Percentiles rank a stretch among this genome's conserved stretches.
Evolutionary conservation across 2,113 vertebrate genomes (phyloP).

Genomic region (Bos indicus): DNA sequence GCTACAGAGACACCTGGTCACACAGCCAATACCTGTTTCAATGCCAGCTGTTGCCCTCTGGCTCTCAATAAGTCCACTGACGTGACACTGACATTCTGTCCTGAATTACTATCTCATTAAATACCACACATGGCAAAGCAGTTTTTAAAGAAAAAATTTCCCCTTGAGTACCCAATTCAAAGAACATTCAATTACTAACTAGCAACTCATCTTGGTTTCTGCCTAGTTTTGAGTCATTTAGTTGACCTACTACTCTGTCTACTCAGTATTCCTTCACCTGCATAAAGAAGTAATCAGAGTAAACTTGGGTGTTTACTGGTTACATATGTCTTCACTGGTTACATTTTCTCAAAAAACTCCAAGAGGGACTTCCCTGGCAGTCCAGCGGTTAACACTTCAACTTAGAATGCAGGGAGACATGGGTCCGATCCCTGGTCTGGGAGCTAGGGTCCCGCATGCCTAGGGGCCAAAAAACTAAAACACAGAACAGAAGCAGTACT

Average conservation of each 20-base stretch:
- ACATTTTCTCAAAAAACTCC: neutral
- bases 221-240: neutral
- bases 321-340: neutral
- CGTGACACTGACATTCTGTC: neutral
- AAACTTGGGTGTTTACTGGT: neutral
- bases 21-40: neutral
- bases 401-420: neutral
- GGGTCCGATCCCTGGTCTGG: neutral
- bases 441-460: neutral
- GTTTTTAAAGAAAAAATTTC: neutral
- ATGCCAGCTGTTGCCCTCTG: neutral
- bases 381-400: neutral
- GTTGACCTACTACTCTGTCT: neutral
- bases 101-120: conserved; percentile 24
- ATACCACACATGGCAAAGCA: neutral
- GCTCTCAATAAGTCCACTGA: neutral
- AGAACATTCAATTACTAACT: conserved; percentile 18
- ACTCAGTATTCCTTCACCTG: neutral
- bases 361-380: neutral
- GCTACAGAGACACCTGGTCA: neutral
- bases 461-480: neutral
- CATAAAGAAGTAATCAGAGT: neutral
- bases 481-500: neutral
- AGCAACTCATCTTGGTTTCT: neutral
- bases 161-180: neutral